phyloP scores from a whole-genome alignment of 2,113 vertebrate genomes.

The Apaloderma vittatum region DNA sequence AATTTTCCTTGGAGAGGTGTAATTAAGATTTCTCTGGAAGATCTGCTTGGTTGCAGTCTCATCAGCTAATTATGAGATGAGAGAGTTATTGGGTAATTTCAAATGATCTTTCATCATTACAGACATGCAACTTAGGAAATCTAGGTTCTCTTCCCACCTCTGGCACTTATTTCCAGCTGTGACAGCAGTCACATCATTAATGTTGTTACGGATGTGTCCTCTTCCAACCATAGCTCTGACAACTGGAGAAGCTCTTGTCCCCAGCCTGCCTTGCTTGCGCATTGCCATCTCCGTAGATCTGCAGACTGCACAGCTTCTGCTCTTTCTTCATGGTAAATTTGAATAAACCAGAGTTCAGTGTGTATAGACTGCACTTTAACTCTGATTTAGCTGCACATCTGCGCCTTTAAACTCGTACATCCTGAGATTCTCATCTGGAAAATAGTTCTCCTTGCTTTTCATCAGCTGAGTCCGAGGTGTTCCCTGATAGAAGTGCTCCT shows the following conservation, averaged over 20 bases:
- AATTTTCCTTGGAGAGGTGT: neutral
- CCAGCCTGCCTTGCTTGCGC: neutral
- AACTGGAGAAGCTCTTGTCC: neutral
- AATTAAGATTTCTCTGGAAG: neutral
- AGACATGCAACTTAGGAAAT: neutral
- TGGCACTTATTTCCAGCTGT: neutral
- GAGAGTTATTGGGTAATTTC: neutral
- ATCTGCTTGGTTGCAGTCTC: neutral
- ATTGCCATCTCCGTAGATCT: neutral
- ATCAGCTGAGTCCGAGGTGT: neutral
- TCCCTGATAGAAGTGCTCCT: neutral
- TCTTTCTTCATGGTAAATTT: neutral
- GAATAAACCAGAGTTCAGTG: neutral
- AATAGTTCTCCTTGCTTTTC: neutral
- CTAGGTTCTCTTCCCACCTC: neutral
- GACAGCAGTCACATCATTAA: neutral
- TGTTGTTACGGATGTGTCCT: neutral
- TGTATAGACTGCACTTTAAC: neutral
- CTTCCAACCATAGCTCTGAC: neutral
- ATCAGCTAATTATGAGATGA: neutral
- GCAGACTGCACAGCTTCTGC: neutral
- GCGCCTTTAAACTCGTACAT: neutral
- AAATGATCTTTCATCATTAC: neutral
- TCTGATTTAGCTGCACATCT: neutral
- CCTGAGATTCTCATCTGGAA: neutral